Base-by-base conservation (phyloP, 2,797 vertebrate species). In the Triplophysa yarkandensis region DNA sequence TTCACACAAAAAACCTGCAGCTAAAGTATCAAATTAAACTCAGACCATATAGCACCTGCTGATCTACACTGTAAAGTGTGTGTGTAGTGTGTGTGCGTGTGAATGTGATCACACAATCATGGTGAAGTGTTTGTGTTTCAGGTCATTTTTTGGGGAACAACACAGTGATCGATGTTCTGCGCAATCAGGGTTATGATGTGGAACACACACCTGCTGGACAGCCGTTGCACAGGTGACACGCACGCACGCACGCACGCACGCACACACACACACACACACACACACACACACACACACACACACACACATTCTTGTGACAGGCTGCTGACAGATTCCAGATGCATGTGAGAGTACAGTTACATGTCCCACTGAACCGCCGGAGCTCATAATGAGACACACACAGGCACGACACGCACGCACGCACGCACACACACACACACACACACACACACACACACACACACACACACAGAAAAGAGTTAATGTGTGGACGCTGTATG, bases 101-200 rank as follows among this genome's bases (percentile, higher is more conserved):
- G 1, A 3, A 4, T 9, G 2, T 9, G 34, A 27, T 52, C 4
- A 36, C 21, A 68, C 44, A 61, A 19, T 69, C 57, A 77, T 39
- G 60, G 66, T 71, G 19, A 71, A 72, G 41, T 81, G 75, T 88
- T 87, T 88, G 74, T 81, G 82, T 83, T 83, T 48, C 92, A 95
- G 95, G 94, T 89, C 95, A 96, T 85, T 96, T 98, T 90, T 91
- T 96, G 83, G 95, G 95, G 83, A 95, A 95, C 90, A 94, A 93
- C 84, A 94, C 93, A 9, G 94, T 95, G 85, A 94, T 96, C 83
- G 93, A 95, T 83, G 92, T 95, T 86, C 91, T 96, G 77, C 91
- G 87, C 83, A 89, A 83, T 67, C 89, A 95, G 83, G 94, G 95
- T 68, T 96, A 94, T 52, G 90, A 94, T 82, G 93, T 95, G 85